A percentile compares a stretch with the other conserved stretches of the same genome.
These are phyloP conservation scores for Isoperla grammatica DNA, from an alignment of 2,888 invertebrate species.

Conservation along the genomic window DNA sequence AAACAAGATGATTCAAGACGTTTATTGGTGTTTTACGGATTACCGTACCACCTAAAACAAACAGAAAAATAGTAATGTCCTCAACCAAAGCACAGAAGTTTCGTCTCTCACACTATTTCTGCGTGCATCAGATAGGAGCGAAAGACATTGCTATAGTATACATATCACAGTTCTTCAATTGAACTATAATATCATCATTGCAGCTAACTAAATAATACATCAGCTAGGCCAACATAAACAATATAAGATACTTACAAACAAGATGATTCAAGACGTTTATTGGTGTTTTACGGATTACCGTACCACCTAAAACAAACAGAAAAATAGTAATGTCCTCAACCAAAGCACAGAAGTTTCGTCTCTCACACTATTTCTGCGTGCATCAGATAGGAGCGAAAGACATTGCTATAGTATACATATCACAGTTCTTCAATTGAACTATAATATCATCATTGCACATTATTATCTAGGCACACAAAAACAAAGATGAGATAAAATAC, in stretches of 20 bases:
- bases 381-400: slow-evolving; percentile 42
- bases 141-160: slow-evolving; percentile 39
- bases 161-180: slow-evolving; percentile 40
- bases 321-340: too few relatives aligned
- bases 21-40: too few relatives aligned
- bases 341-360: not conserved
- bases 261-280: too few relatives aligned
- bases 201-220: slow-evolving; percentile 1
- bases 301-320: not conserved
- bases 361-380: not conserved
- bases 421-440: slow-evolving; percentile 42
- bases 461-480: too few relatives aligned
- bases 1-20: too few relatives aligned
- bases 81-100: too few relatives aligned
- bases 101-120: too few relatives aligned
- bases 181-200: slow-evolving; percentile 43
- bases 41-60: too few relatives aligned
- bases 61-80: too few relatives aligned
- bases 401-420: slow-evolving; percentile 36
- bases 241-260: not conserved
- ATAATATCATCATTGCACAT: slow-evolving; percentile 41
- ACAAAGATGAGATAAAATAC: too few relatives aligned
- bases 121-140: slow-evolving; percentile 39
- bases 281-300: too few relatives aligned
- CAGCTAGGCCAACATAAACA: slow-evolving; percentile 11